Evolutionary conservation across 2,888 invertebrate genomes (phyloP), one percentile per base, ranked within the genome.

Genomic region (Seira sanloemensis): DNA sequence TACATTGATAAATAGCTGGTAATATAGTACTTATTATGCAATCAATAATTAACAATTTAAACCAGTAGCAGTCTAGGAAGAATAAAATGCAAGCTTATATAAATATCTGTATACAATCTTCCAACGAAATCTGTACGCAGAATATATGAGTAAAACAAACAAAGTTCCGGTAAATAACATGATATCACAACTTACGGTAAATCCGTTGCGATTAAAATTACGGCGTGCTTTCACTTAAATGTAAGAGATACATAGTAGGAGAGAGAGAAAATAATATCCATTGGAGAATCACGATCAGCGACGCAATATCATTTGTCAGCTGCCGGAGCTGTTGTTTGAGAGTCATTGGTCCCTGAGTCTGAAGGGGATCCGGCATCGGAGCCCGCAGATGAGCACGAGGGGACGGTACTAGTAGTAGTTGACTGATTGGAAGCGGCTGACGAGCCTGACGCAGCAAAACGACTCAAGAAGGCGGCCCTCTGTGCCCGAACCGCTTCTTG

Each of bases 381-480:
- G n/a, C 2, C 24, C 1, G 77, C 18, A 25, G 69, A 37, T 65
- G 78, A 68, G 25, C 78, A 50, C 16, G 77, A 24, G 4, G 67
- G 18, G 58, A 67, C 16, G 9, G 69, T 9, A 7, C 5, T 7
- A 37, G 37, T 37, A 50, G 23, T 67, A 19, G 26, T 21, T 23
- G 16, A 46, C 25, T n/a, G 46, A 9, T 12, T 27, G 7, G 66
- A 27, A n/a, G 76, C 23, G 9, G 67, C 7, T 21, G 23, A 5
- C 25, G 76, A 67, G 4, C 62, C 25, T 5, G 73, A n/a, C 1
- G 46, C 66, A 16, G 77, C 73, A 9, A 88, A 74, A 9, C 81
- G 68, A 23, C 65, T 69, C 18, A 88, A 37, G 68, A 88, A 88
- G 9, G 80, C 85, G n/a, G 85, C 88, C 1, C 87, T 62, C 46